Evolutionary conservation across 2,888 invertebrate genomes (phyloP).

Genomic region (Melipona beecheii): DNA sequence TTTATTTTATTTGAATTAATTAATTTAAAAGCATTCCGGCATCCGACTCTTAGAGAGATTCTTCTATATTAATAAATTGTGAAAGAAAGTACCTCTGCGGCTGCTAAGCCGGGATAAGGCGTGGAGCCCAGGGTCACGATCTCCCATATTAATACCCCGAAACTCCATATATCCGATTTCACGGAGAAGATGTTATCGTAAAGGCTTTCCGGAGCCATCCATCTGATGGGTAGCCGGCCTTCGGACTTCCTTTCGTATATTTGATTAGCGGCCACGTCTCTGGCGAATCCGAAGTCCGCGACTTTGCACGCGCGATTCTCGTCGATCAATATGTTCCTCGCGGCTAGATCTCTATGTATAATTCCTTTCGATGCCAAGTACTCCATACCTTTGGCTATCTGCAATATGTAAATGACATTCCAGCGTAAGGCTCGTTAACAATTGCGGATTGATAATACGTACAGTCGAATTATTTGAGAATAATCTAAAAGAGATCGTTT

Average conservation of each 20-base stretch:
- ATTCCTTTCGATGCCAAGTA: conserved; percentile 85
- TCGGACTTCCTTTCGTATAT: conserved; percentile 95
- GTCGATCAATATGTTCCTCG: conserved; percentile 93
- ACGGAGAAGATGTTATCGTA: conserved; percentile 97
- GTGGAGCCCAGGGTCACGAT: conserved; percentile 97
- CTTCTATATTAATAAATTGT: conserved; percentile 11
- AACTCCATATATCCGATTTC: conserved; percentile 98
- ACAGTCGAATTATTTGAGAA: background rate
- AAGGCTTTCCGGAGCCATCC: conserved; percentile 98
- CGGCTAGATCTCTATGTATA: conserved; percentile 95
- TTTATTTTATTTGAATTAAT: no score
- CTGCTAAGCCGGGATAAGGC: conserved; percentile 96
- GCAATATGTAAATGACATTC: conserved; percentile 66
- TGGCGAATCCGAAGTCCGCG: conserved; percentile 96
- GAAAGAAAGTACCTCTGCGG: conserved; percentile 89
- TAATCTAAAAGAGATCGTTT: background rate
- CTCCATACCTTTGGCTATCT: conserved; percentile 86
- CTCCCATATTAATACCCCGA: conserved; percentile 97
- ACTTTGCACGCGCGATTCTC: conserved; percentile 96
- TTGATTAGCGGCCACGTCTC: conserved; percentile 94
- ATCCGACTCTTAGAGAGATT: background rate
- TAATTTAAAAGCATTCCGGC: background rate
- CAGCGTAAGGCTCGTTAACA: background rate
- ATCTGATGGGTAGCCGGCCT: conserved; percentile 89
- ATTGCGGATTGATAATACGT: background rate